phyloP scores from a whole-genome alignment of 1,140 invertebrate genomes.

The Drosophila pseudoananassae region DNA sequence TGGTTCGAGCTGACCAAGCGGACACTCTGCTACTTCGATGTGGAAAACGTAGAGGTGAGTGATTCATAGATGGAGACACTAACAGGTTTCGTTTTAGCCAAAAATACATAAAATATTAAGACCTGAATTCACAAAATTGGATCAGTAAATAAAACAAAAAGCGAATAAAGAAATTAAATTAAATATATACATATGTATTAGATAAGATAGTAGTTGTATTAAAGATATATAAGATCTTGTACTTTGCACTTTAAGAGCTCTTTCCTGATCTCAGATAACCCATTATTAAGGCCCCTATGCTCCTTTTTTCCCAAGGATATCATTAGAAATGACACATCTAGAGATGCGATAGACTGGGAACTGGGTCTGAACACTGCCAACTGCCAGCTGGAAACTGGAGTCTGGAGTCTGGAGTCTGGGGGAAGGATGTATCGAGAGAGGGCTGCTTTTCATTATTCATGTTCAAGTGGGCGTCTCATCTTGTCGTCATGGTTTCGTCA shows the following conservation, averaged over 20 bases:
- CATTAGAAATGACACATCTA: conserved; percentile 19
- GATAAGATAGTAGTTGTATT: no score
- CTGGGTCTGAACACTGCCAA: neutral
- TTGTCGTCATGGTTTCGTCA: conserved; percentile 74
- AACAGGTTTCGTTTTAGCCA: conserved; percentile 24
- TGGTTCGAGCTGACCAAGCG: conserved; percentile 92
- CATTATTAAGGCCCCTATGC: neutral
- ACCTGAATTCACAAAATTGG: conserved; percentile 22
- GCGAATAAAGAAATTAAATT: neutral
- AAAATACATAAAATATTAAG: conserved; percentile 9
- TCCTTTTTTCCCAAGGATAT: neutral
- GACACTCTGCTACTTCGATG: conserved; percentile 92
- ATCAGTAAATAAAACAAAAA: neutral
- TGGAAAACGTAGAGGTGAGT: conserved; percentile 90
- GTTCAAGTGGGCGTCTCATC: conserved; percentile 76
- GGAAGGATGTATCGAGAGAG: conserved; percentile 17
- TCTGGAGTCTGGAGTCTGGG: no score
- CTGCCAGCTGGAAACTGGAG: neutral
- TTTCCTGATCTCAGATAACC: neutral
- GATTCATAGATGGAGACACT: neutral
- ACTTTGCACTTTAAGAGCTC: no score
- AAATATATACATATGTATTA: neutral
- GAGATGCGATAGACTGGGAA: conserved; percentile 3
- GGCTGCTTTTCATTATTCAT: conserved; percentile 61
- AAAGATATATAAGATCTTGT: no score